These are phyloP conservation scores for Stictocephala bisonia DNA, from an alignment of 2,888 invertebrate species.

Conservation along the genomic window DNA sequence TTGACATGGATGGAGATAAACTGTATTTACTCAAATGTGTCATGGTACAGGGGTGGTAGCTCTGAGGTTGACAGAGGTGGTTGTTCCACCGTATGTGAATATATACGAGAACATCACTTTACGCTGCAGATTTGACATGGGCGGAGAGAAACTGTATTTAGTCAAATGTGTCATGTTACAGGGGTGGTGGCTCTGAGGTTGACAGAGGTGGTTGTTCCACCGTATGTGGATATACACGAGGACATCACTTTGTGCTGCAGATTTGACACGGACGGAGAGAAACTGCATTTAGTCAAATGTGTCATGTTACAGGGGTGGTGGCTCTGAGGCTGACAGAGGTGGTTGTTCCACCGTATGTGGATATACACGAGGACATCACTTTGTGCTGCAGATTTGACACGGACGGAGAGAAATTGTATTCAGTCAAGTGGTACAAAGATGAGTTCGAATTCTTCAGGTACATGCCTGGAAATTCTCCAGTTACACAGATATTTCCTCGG, in stretches of 20 bases:
- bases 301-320: constrained; percentile 47
- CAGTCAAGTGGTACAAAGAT: constrained; percentile 61
- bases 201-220: constrained; percentile 55
- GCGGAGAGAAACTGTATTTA: no score
- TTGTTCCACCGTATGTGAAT: no score
- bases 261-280: constrained; percentile 55
- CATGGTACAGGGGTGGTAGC: no score
- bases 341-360: constrained; percentile 55
- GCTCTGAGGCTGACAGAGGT: constrained; percentile 55
- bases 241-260: constrained; percentile 56
- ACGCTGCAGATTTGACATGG: no score
- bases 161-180: constrained; percentile 48
- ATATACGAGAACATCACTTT: no score
- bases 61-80: no score
- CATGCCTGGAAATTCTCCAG: constrained; percentile 58
- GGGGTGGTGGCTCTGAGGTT: constrained; percentile 53
- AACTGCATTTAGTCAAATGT: constrained; percentile 60
- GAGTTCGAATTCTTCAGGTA: constrained; percentile 59
- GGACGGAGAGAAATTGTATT: constrained; percentile 55
- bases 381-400: constrained; percentile 57
- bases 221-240: constrained; percentile 55
- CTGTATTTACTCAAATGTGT: constrained; percentile 60
- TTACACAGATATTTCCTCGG: constrained; percentile 56
- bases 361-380: constrained; percentile 55
- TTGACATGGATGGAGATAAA: constrained; percentile 54